Evolutionary conservation across 2,888 invertebrate genomes (phyloP).

Genomic region (Drosophila demipolita): DNA sequence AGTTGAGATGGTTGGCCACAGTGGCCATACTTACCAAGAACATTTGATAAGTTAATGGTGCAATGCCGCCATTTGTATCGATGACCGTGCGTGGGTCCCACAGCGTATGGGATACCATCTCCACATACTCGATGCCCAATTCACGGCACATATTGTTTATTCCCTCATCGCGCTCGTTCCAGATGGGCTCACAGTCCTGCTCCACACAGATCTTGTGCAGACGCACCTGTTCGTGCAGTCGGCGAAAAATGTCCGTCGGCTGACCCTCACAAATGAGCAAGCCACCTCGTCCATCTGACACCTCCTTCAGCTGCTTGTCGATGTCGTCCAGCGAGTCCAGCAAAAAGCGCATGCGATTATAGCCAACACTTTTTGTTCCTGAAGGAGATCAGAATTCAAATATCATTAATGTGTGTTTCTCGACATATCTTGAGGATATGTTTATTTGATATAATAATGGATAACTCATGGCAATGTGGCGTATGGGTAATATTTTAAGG

Average conservation of each 20-base stretch:
- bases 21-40: conserved; percentile 86
- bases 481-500: conserved; percentile 12
- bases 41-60: conserved; percentile 90
- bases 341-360: conserved; percentile 89
- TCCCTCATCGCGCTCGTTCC: conserved; percentile 87
- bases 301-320: conserved; percentile 86
- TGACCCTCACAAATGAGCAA: conserved; percentile 88
- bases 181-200: conserved; percentile 91
- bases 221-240: conserved; percentile 87
- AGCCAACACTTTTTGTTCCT: conserved; percentile 88
- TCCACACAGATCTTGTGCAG: conserved; percentile 87
- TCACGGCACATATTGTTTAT: conserved; percentile 87
- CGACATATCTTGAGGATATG: neutral
- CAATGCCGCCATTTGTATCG: conserved; percentile 89
- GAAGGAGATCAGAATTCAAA: neutral
- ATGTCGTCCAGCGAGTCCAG: conserved; percentile 89
- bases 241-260: conserved; percentile 87
- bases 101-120: conserved; percentile 89
- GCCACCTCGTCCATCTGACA: conserved; percentile 86
- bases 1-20: neutral
- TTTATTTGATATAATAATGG: neutral
- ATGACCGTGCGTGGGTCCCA: conserved; percentile 89
- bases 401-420: neutral
- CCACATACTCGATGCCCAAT: conserved; percentile 86
- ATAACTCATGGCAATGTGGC: neutral